These are phyloP conservation scores for Neodiprion lecontei DNA, from an alignment of 1,140 invertebrate species.

Conservation along the genomic window DNA sequence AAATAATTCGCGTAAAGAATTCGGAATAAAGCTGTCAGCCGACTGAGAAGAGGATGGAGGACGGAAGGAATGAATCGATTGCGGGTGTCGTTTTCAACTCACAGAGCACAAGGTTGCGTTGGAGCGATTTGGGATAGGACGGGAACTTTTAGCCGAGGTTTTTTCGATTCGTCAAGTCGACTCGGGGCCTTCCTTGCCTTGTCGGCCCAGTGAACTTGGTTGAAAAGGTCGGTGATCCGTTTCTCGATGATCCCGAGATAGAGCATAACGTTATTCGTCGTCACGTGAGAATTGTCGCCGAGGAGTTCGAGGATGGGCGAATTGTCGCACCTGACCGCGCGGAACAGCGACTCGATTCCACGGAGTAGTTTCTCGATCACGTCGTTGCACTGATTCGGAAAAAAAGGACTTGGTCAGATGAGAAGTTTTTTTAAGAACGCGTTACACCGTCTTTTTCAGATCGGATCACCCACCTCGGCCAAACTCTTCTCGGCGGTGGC, in stretches of 20 bases:
- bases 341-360: constrained; percentile 68
- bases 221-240: constrained; percentile 62
- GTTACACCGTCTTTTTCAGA: too few species aligned
- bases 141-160: constrained; percentile 47
- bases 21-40: too few species aligned
- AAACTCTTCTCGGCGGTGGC: constrained; percentile 62
- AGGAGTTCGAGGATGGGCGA: constrained; percentile 74
- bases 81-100: constrained; percentile 33
- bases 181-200: constrained; percentile 43
- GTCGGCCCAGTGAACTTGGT: constrained; percentile 62
- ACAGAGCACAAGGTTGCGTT: constrained; percentile 58
- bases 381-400: constrained; percentile 47
- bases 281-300: constrained; percentile 70
- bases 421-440: not conserved
- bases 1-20: too few species aligned
- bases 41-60: not conserved
- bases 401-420: not conserved
- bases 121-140: constrained; percentile 42
- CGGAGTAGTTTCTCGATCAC: constrained; percentile 62
- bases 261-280: constrained; percentile 73
- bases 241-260: constrained; percentile 78
- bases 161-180: constrained; percentile 47
- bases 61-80: not conserved
- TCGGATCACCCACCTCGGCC: constrained; percentile 41
- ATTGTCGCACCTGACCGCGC: constrained; percentile 68